Evolutionary conservation across 2,888 invertebrate species (phyloP).

Genomic region (Caenorhabditis sp.): DNA sequence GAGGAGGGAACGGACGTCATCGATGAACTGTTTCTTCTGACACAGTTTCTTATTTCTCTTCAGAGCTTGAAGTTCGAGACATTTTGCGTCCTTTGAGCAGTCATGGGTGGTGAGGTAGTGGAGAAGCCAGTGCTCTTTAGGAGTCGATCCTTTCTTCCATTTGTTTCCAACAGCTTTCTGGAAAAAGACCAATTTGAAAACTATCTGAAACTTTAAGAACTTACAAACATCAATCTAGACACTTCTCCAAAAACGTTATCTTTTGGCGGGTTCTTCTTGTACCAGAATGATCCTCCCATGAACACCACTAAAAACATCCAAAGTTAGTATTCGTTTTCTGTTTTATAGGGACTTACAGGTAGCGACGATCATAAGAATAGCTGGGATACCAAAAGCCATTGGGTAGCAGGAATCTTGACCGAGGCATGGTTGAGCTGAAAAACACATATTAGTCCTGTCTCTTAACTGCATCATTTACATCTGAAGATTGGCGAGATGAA

Average conservation of each 20-base stretch:
- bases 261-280: constrained; percentile 89
- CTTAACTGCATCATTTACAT: constrained; percentile 82
- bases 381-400: constrained; percentile 93
- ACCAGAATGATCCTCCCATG: constrained; percentile 89
- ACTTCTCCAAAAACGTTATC: constrained; percentile 92
- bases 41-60: constrained; percentile 69
- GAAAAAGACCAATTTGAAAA: neutral
- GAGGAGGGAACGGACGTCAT: constrained; percentile 77
- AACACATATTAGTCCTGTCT: no score
- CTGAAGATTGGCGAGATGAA: constrained; percentile 92
- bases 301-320: constrained; percentile 89
- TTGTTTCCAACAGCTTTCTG: constrained; percentile 77
- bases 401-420: constrained; percentile 89
- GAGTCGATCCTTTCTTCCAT: constrained; percentile 47
- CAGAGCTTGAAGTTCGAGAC: constrained; percentile 61
- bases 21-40: constrained; percentile 75
- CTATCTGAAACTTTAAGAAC: no score
- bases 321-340: neutral
- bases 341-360: constrained; percentile 83
- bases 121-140: constrained; percentile 78
- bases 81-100: constrained; percentile 73
- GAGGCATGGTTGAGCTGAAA: constrained; percentile 76
- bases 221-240: constrained; percentile 89
- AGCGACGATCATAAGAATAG: constrained; percentile 91
- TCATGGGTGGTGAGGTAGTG: constrained; percentile 76